phyloP scores from a whole-genome alignment of 2,797 vertebrate genomes.

The Sus cebifrons region DNA sequence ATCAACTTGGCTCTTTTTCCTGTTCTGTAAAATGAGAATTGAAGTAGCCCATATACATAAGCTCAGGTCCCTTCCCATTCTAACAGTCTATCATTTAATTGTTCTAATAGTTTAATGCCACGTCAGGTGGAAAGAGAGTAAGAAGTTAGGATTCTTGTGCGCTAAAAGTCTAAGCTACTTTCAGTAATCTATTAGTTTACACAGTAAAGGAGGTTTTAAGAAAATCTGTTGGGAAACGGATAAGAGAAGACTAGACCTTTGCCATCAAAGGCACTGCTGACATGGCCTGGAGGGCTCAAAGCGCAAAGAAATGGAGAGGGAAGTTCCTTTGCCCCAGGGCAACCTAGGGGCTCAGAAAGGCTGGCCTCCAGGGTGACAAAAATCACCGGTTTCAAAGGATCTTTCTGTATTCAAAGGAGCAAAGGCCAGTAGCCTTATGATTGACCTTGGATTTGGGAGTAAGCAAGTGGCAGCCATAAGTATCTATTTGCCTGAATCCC shows the following conservation, averaged over 20 bases:
- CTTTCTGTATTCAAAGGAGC: neutral
- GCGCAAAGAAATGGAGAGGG: neutral
- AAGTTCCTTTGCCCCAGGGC: neutral
- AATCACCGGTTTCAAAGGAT: neutral
- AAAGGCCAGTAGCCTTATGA: neutral
- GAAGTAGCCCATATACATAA: neutral
- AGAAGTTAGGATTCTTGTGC: neutral
- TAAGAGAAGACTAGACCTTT: neutral
- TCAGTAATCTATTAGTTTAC: constrained; percentile 10
- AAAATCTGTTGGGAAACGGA: neutral
- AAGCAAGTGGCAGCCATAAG: neutral
- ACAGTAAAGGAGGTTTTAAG: neutral
- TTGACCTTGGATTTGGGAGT: constrained; percentile 25
- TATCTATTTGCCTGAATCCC: neutral
- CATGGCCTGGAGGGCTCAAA: neutral
- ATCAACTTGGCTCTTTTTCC: neutral
- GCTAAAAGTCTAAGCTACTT: neutral
- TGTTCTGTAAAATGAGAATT: neutral
- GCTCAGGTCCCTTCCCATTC: neutral
- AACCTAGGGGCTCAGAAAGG: neutral
- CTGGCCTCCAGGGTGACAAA: neutral
- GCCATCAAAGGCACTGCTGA: neutral
- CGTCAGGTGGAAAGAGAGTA: neutral
- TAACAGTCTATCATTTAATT: neutral
- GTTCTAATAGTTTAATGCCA: neutral